Conservation (phyloP, 2,113 vertebrate genomes). For the Camelus dromedarius region DNA sequence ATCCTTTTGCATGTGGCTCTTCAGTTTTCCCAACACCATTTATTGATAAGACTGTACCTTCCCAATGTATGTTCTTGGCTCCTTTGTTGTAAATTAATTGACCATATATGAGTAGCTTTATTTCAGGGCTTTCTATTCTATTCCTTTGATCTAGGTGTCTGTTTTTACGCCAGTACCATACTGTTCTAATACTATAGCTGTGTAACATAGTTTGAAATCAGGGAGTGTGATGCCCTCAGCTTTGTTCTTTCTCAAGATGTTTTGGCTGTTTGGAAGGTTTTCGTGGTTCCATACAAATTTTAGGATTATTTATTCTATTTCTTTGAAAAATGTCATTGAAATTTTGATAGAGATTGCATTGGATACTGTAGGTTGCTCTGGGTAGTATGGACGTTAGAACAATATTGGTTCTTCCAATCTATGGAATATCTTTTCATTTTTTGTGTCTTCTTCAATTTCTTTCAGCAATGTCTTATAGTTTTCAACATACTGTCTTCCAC, state of each 20-base stretch:
- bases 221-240: background rate
- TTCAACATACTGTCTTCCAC: background rate
- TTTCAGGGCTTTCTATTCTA: background rate
- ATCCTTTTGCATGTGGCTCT: background rate
- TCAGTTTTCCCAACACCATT: no score
- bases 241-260: background rate
- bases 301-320: background rate
- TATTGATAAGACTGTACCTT: background rate
- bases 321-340: background rate
- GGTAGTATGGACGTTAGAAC: background rate
- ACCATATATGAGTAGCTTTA: background rate
- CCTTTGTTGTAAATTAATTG: background rate
- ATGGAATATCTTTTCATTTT: background rate
- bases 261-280: background rate
- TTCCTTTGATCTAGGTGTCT: background rate
- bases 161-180: background rate
- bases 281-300: background rate
- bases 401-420: background rate
- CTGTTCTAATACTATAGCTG: background rate
- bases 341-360: background rate
- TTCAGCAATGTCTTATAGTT: background rate
- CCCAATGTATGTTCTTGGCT: background rate
- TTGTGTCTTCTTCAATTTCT: background rate
- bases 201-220: background rate
- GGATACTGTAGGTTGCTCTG: background rate